Percentiles rank a stretch among this genome's conserved stretches.
These are phyloP conservation scores for Eumacrocentrus americanus DNA, from an alignment of 2,888 invertebrate genomes.

Conservation along the genomic window DNA sequence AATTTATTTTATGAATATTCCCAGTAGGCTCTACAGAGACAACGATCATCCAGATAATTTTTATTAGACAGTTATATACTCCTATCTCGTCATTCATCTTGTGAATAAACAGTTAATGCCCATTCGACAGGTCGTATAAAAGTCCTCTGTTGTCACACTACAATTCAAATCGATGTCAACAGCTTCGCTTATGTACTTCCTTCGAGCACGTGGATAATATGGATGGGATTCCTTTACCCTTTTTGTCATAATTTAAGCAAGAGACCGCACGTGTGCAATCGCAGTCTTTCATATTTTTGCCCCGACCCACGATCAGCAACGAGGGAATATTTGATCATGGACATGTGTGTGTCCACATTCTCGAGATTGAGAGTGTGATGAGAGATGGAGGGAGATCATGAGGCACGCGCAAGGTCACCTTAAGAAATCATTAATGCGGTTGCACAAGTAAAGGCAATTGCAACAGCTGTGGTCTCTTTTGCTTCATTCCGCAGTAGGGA, in stretches of 20 bases:
- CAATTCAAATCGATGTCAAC: not conserved
- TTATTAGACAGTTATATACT: not conserved
- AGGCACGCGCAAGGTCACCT: conserved; percentile 26
- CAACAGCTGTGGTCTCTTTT: conserved; percentile 38
- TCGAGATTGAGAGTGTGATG: not conserved
- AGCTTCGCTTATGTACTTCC: not conserved
- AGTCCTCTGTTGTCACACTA: not conserved
- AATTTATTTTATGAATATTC: too few relatives aligned
- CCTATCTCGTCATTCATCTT: not conserved
- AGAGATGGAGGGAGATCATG: conserved; percentile 11
- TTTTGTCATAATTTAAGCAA: conserved; percentile 10
- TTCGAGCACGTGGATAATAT: conserved; percentile 17
- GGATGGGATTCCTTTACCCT: not conserved
- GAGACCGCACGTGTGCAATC: not conserved
- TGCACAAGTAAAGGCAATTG: conserved; percentile 48
- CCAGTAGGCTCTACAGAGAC: too few relatives aligned
- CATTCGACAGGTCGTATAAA: not conserved
- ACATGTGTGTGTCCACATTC: not conserved
- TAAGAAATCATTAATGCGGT: conserved; percentile 33
- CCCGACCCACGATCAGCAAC: not conserved
- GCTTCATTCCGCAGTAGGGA: conserved; percentile 25
- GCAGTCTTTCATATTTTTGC: conserved; percentile 2
- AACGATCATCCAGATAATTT: not conserved
- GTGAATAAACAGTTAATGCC: not conserved
- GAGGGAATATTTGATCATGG: not conserved